phyloP scores from a whole-genome alignment of 1,140 invertebrate species.

The Drosophila navojoa region DNA sequence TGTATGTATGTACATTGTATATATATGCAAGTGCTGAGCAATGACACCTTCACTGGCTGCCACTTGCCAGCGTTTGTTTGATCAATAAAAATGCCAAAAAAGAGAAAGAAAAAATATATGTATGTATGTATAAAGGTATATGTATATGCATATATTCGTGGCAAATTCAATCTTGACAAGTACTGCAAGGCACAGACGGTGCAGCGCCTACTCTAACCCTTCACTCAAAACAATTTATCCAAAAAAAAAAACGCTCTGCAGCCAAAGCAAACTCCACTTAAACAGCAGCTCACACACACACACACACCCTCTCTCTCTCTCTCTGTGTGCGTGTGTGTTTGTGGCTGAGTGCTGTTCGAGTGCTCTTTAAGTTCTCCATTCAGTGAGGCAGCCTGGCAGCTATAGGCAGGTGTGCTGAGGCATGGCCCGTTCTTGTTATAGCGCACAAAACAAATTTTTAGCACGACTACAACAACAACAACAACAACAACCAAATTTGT shows the following conservation, averaged over 20 bases:
- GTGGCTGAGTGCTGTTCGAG: slow-evolving; percentile 78
- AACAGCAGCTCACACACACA: slow-evolving; percentile 68
- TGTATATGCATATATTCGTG: slow-evolving; percentile 43
- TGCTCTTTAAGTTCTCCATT: slow-evolving; percentile 81
- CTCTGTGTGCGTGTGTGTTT: slow-evolving; percentile 38
- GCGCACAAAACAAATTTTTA: slow-evolving; percentile 79
- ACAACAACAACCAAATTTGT: slow-evolving; percentile 46
- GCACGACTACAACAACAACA: slow-evolving; percentile 65
- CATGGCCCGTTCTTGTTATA: slow-evolving; percentile 66
- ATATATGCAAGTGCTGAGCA: slow-evolving; percentile 52
- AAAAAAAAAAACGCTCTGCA: slow-evolving; percentile 32
- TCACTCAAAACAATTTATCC: slow-evolving; percentile 32
- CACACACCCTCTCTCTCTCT: slow-evolving; percentile 19
- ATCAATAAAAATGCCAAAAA: slow-evolving; percentile 82
- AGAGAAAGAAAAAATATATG: background rate
- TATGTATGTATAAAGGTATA: background rate
- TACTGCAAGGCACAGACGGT: slow-evolving; percentile 72
- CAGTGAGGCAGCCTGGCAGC: slow-evolving; percentile 48
- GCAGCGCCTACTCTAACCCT: slow-evolving; percentile 16
- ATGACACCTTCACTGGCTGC: slow-evolving; percentile 79
- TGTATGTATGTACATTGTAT: background rate
- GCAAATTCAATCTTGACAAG: slow-evolving; percentile 83
- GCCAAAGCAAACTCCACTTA: slow-evolving; percentile 69
- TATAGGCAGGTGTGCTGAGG: background rate
- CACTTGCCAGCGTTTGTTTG: slow-evolving; percentile 82